Percentiles rank a stretch among this genome's conserved stretches.
These are phyloP conservation scores for Acleris sparsana DNA, from an alignment of 2,888 invertebrate genomes.

Conservation along the genomic window DNA sequence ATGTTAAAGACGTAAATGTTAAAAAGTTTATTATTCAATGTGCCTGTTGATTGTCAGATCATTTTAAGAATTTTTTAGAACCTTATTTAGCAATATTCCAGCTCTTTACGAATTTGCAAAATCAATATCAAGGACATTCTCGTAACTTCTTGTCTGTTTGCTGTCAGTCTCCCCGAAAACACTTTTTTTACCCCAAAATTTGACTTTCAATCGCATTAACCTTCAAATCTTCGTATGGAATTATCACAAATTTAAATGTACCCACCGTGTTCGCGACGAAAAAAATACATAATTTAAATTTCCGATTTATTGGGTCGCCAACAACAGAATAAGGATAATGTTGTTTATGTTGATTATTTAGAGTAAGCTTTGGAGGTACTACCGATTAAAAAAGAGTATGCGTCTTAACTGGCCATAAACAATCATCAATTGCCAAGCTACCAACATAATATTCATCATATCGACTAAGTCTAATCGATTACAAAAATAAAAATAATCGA, in stretches of 20 bases:
- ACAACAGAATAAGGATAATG: slow-evolving; percentile 9
- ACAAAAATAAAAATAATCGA: slow-evolving; percentile 37
- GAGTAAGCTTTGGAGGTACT: background rate
- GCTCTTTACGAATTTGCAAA: slow-evolving; percentile 5
- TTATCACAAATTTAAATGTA: slow-evolving; percentile 43
- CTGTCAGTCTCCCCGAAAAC: slow-evolving; percentile 41
- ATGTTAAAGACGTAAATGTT: no score
- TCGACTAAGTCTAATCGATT: slow-evolving; percentile 33
- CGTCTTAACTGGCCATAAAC: slow-evolving; percentile 32
- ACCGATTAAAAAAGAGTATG: background rate
- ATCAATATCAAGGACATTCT: slow-evolving; percentile 29
- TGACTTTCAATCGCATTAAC: slow-evolving; percentile 47
- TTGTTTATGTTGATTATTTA: no score
- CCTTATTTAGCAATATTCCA: slow-evolving; percentile 11
- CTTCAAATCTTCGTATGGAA: slow-evolving; percentile 44
- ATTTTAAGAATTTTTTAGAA: background rate
- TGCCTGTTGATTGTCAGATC: no score
- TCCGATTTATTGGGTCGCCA: slow-evolving; percentile 39
- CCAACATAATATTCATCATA: slow-evolving; percentile 33
- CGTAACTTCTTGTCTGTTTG: slow-evolving; percentile 32
- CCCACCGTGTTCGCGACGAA: slow-evolving; percentile 20
- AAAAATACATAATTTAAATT: slow-evolving; percentile 37
- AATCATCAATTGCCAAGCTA: slow-evolving; percentile 35
- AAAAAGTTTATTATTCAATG: no score
- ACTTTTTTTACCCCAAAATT: slow-evolving; percentile 38